Base-by-base conservation (phyloP, 2,113 vertebrate genomes). In the Lontra canadensis region DNA sequence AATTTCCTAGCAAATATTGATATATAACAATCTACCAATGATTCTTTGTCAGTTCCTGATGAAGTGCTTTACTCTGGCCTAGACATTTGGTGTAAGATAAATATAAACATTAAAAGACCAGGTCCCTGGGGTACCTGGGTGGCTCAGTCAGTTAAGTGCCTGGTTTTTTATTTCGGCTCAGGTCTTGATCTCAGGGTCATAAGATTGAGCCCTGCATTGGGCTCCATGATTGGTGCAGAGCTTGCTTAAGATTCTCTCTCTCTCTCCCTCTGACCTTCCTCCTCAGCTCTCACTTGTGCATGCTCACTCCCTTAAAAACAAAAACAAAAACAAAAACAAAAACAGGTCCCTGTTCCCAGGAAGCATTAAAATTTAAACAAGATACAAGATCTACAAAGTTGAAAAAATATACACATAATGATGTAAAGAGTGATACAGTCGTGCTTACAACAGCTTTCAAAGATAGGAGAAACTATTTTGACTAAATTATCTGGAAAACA, bases 1-100 rank as follows among this genome's bases (percentile, higher is more conserved):
- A 96, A 96, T 86, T 92, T 88, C 82, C 84, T 97, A 96, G 18
- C 52, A 84, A 95, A 91, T 94, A 93, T 23, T 67, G 59, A 83
- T 92, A 65, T 44, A 21, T 76, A 96, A 79, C 55, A 96, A 57
- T 49, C 8, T 61, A 91, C 61, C 61, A 92, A 10, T 90, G 36
- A 94, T 84, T 90, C 36, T 92, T 94, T 84, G 63, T 31, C n/a
- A 90, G 9, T 61, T 0, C 20, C 4, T 6, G 74, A 87, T 47
- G 74, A 93, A 47, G 20, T 95, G 63, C 26, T 42, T 82, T 63
- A 42, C 11, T 97, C 57, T 93, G 39, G 20, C 39, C 49, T 90
- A 88, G n/a, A 93, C 80, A 94, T 59, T 73, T 93, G 25, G 17
- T 67, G 1, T 94, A 89, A 89, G 52, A 95, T 26, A 97, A 89